Percentiles rank a stretch among this genome's conserved stretches.
phyloP scores from a whole-genome alignment of 2,888 invertebrate species.

The Liopterus haemorrhoidalis region DNA sequence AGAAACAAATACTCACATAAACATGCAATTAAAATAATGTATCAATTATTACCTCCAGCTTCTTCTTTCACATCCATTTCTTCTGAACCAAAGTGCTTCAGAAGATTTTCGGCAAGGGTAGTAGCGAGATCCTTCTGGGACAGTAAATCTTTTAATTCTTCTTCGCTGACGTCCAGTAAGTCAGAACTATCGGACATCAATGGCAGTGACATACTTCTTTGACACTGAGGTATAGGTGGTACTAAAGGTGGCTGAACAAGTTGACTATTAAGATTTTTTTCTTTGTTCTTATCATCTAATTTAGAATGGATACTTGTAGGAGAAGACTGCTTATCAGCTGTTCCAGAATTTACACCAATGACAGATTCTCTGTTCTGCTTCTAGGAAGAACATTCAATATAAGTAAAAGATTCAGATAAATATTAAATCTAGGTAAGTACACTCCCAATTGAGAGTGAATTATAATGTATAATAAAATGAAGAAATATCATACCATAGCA shows the following conservation, averaged over 20 bases:
- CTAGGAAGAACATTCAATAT: too few relatives aligned
- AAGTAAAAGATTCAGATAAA: too few relatives aligned
- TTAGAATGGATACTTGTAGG: too few relatives aligned
- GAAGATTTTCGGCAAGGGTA: conserved; percentile 78
- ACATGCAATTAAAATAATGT: conserved; percentile 10
- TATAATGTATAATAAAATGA: too few relatives aligned
- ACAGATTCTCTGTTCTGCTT: too few relatives aligned
- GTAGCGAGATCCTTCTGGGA: conserved; percentile 70
- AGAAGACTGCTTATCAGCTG: too few relatives aligned
- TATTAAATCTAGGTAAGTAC: too few relatives aligned
- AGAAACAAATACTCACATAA: too few relatives aligned
- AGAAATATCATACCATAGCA: too few relatives aligned
- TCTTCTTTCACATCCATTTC: conserved; percentile 51
- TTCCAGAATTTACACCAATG: too few relatives aligned
- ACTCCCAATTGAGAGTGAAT: too few relatives aligned
- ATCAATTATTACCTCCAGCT: conserved; percentile 7
- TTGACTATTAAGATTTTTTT: conserved; percentile 34
- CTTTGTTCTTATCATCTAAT: conserved; percentile 46
- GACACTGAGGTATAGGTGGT: conserved; percentile 33
- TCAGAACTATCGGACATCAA: conserved; percentile 35
- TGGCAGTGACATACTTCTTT: conserved; percentile 36
- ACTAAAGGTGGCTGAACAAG: conserved; percentile 37
- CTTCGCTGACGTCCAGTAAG: conserved; percentile 58
- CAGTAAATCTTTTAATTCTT: conserved; percentile 66
- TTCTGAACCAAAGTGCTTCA: conserved; percentile 77